A percentile compares a stretch with the other conserved stretches of the same genome.
These are phyloP conservation scores for Oreohelix idahoensis DNA, from an alignment of 1,140 invertebrate species.

Conservation along the genomic window DNA sequence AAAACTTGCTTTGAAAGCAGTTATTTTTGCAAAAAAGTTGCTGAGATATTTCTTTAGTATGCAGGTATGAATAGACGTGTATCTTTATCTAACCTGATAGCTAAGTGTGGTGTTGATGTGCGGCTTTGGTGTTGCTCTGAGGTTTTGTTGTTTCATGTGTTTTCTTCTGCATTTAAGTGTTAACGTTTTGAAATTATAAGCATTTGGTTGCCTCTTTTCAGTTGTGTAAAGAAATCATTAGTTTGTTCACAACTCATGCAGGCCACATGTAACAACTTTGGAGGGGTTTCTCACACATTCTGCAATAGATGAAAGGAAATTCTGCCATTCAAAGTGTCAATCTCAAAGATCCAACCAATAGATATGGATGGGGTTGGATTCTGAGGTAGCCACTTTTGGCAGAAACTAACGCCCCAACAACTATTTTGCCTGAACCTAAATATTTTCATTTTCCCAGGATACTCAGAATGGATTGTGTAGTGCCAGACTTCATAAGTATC, in stretches of 20 bases:
- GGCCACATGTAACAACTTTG: background rate
- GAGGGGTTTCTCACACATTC: background rate
- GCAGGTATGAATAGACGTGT: no score
- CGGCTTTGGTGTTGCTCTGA: no score
- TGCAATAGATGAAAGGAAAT: background rate
- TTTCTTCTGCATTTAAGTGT: no score
- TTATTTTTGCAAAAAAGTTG: no score
- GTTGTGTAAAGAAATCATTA: background rate
- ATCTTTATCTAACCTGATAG: no score
- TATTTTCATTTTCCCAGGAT: background rate
- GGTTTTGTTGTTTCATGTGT: no score
- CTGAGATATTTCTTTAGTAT: no score
- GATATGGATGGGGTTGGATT: slow-evolving; percentile 30
- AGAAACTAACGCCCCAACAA: background rate
- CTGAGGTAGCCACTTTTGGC: slow-evolving; percentile 31
- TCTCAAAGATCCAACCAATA: slow-evolving; percentile 38
- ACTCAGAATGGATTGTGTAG: background rate
- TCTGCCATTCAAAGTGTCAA: slow-evolving; percentile 25
- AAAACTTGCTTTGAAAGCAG: no score
- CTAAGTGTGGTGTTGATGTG: no score
- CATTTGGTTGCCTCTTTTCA: no score
- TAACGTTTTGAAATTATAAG: no score
- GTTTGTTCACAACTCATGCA: background rate
- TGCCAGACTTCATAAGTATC: background rate
- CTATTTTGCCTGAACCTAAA: background rate